phyloP scores from a whole-genome alignment of 2,797 vertebrate genomes.

The Potorous gilbertii region DNA sequence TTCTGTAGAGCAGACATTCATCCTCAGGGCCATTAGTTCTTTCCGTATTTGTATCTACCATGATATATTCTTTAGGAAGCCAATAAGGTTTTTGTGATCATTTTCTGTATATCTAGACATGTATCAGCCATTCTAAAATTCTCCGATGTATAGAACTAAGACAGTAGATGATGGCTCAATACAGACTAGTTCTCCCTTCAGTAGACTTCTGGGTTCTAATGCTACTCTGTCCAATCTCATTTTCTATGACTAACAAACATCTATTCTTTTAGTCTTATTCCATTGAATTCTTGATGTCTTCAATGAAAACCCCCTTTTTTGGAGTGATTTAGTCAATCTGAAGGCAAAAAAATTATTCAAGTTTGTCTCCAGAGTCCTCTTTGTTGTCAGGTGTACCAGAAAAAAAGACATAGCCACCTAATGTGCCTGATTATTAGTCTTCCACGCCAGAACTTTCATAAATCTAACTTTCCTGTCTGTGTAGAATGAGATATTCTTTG shows the following conservation, averaged over 20 bases:
- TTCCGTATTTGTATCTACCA: not conserved
- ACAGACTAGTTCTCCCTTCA: not conserved
- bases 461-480: conserved; percentile 15
- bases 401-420: not conserved
- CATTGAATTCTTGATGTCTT: not conserved
- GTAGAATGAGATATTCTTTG: not conserved
- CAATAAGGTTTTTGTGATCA: not conserved
- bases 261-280: not conserved
- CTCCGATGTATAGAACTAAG: not conserved
- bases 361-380: not conserved
- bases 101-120: not conserved
- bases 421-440: conserved; percentile 18
- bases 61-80: not conserved
- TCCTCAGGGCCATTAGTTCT: not conserved
- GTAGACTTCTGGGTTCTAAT: not conserved
- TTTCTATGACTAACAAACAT: not conserved
- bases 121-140: not conserved
- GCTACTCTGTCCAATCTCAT: not conserved
- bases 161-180: not conserved
- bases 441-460: conserved; percentile 24
- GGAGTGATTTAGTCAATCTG: not conserved
- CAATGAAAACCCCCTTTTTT: not conserved
- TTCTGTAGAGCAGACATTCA: not conserved
- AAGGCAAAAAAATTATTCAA: not conserved
- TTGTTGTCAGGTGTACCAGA: not conserved